phyloP scores from a whole-genome alignment of 2,797 vertebrate genomes.

The Garrulus glandarius region DNA sequence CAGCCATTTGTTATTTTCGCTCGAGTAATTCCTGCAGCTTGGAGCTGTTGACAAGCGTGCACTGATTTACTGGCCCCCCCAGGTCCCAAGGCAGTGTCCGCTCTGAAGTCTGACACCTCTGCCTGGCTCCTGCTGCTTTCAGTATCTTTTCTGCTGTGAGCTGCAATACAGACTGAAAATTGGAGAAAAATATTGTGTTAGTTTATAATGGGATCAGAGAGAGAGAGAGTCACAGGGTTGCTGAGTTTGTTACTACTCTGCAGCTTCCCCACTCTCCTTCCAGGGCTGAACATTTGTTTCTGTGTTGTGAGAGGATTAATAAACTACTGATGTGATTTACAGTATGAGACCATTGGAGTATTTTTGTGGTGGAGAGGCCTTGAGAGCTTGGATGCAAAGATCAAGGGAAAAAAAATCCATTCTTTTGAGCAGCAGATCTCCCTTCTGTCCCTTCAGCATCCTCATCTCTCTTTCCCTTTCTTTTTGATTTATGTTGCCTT shows the following conservation, averaged over 20 bases:
- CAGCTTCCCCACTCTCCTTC: not conserved
- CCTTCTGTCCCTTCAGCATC: not conserved
- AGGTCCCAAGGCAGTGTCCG: slow-evolving; percentile 70
- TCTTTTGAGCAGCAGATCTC: slow-evolving; percentile 7
- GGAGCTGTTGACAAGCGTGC: slow-evolving; percentile 95
- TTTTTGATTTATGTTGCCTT: slow-evolving; percentile 51
- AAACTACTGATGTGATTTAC: slow-evolving; percentile 27
- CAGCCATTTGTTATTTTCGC: slow-evolving; percentile 99
- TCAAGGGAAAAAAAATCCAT: not conserved
- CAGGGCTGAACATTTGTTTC: not conserved
- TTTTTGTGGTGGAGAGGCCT: slow-evolving; percentile 22
- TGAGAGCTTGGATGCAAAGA: not conserved
- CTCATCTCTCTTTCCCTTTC: slow-evolving; percentile 13
- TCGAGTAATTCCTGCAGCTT: slow-evolving; percentile 92
- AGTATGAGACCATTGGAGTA: not conserved
- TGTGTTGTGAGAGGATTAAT: slow-evolving; percentile 14
- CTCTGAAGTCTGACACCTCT: slow-evolving; percentile 70
- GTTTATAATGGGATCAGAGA: slow-evolving; percentile 67
- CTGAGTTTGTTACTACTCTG: slow-evolving; percentile 13
- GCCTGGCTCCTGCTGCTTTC: slow-evolving; percentile 69
- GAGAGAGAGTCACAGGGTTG: not conserved
- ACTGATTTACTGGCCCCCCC: slow-evolving; percentile 95
- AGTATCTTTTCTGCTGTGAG: slow-evolving; percentile 69
- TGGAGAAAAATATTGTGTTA: slow-evolving; percentile 71
- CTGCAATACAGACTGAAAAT: slow-evolving; percentile 62